These are phyloP conservation scores for Lagenorhynchus albirostris DNA, from an alignment of 2,113 vertebrate genomes.

Conservation along the genomic window DNA sequence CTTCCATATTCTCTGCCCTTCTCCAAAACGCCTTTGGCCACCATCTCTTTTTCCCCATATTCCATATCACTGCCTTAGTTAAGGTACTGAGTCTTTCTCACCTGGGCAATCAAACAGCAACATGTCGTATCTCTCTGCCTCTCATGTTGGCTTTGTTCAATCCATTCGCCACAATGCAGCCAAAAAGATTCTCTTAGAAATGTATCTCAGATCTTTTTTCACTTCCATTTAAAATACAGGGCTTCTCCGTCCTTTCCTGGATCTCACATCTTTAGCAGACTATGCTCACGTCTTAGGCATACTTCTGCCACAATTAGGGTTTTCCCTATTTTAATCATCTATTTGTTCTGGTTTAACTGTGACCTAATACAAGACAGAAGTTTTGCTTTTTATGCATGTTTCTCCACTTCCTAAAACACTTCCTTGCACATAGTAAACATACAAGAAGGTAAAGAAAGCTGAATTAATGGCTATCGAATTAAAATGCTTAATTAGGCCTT, in stretches of 20 bases:
- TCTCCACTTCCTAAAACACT: not conserved
- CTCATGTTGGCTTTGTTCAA: not conserved
- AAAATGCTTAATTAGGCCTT: not conserved
- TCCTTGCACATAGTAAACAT: not conserved
- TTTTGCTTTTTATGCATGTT: not conserved
- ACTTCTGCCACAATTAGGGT: not conserved
- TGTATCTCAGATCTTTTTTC: not conserved
- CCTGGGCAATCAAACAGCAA: not conserved
- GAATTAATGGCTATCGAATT: not conserved
- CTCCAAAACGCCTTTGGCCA: not conserved
- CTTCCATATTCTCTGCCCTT: not conserved
- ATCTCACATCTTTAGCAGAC: not conserved
- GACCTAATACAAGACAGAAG: not conserved
- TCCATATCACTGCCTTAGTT: not conserved
- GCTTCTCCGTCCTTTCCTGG: not conserved
- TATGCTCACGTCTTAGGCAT: not conserved
- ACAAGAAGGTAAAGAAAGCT: not conserved
- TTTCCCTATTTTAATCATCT: not conserved
- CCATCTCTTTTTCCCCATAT: not conserved
- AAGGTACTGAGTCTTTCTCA: not conserved
- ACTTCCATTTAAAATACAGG: not conserved
- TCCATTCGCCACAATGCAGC: not conserved
- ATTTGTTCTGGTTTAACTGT: not conserved
- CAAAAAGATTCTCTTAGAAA: not conserved
- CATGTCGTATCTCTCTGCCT: rapidly evolving